A percentile compares a stretch with the other conserved stretches of the same genome.
Evolutionary conservation across 2,797 vertebrate genomes (phyloP).

Genomic region (Percopsis omiscomaycus): DNA sequence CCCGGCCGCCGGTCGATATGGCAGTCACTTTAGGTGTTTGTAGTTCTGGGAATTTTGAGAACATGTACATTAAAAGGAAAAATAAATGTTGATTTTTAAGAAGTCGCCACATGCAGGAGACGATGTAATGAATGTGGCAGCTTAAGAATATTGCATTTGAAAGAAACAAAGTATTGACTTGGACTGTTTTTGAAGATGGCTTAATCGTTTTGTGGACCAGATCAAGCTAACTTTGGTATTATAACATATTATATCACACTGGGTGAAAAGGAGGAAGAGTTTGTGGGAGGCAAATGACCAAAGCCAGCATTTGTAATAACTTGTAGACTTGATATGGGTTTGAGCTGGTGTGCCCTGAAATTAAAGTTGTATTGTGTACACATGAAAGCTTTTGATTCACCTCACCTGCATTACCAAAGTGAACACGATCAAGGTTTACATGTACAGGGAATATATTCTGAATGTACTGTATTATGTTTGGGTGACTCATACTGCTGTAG

Average conservation of each 20-base stretch:
- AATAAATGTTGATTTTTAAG: neutral
- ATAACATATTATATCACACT: neutral
- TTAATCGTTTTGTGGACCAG: neutral
- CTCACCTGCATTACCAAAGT: constrained; percentile 9
- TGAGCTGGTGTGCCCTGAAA: constrained; percentile 42
- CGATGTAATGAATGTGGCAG: constrained; percentile 1
- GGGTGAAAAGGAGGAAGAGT: neutral
- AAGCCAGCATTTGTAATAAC: constrained; percentile 8
- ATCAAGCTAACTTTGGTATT: neutral
- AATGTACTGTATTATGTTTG: constrained; percentile 18
- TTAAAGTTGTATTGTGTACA: constrained; percentile 15
- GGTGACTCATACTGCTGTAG: neutral
- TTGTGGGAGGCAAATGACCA: neutral
- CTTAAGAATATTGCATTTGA: constrained; percentile 35
- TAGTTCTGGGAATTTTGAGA: neutral
- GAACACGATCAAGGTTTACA: constrained; percentile 13
- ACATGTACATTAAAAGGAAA: neutral
- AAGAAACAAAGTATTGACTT: neutral
- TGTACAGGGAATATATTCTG: constrained; percentile 12
- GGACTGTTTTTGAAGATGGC: constrained; percentile 19
- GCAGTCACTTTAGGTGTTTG: neutral
- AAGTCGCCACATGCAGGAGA: too few relatives aligned
- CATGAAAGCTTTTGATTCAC: constrained; percentile 5
- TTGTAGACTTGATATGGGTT: neutral
- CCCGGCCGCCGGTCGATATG: constrained; percentile 14